Evolutionary conservation across 1,140 invertebrate genomes (phyloP), one percentile per base, ranked within the genome.

Genomic region (Chrysopa pallens): DNA sequence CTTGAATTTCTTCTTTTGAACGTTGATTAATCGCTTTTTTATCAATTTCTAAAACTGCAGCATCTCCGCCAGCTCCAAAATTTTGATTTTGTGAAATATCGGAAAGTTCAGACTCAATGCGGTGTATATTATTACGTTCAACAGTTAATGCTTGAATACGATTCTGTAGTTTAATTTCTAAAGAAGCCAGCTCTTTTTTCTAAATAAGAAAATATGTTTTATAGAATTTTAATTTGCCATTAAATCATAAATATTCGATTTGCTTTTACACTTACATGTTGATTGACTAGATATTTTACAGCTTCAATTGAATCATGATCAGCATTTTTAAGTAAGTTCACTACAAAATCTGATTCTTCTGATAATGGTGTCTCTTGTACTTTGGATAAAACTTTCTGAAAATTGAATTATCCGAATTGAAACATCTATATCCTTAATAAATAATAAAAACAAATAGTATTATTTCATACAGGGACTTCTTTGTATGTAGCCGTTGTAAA

Each of bases 111-210:
- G 69, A 67, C 47, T 78, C 74, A 52, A 79, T 64, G 44, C 66
- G 62, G 46, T 76, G 72, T 8, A 79, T 64, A 51, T 70, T 72
- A 29, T 62, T 66, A 41, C 73, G 67, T 41, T 72, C 69, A 8
- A 72, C 69, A 29, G 72, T 69, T n/a, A 80, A 58, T 4, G 67
- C 63, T 43, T 67, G 66, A 23, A 76, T 69, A 39, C 76, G 68
- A 8, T 57, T 67, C 50, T 73, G 66, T 8, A 79, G 47, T 56
- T 81, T 70, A 4, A 63, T 60, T 52, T 82, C 77, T 27, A 83
- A 53, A 27, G 70, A 67, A 29, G 72, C 64, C 41, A 84, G 55
- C 54, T 79, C 74, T 50, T 74, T 51, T 40, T 56, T 49, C 58
- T 60, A 42, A 48, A 52, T 11, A 33, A 11, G 6, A 33, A 33